Base-by-base conservation (phyloP, 2,113 vertebrate species). In the Scopus umbretta region DNA sequence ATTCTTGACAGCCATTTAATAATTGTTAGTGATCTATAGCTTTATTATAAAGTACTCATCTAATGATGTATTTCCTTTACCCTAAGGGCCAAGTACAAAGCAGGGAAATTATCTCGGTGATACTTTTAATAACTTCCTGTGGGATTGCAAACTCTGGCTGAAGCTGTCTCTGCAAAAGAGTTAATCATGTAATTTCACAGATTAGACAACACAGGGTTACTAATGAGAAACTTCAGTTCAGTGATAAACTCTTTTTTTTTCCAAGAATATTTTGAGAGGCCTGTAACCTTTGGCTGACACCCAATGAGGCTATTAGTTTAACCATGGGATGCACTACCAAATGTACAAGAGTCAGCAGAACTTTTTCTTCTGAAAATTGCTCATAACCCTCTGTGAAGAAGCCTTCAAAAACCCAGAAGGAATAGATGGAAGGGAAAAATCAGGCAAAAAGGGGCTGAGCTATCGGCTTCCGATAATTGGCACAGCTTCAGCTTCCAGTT, bases 101-200 rank as follows among this genome's bases (percentile, higher is more conserved):
- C 94, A 95, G 92, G 71, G 94, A 97, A 97, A 97, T 98, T 98
- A 98, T 98, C 98, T 97, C 38, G 83, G 97, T 88, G 97, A 98
- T 98, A 98, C 97, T 98, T 98, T 98, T 99, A 98, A 98, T 99
- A 99, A 98, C 98, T 98, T 98, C 98, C 98, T 98, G 96, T 98
- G 98, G 98, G 98, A 98, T 95, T 97, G 90, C 95, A 98, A 98
- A 80, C 97, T 90, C 96, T 96, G 96, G 96, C 82, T 80, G 84
- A 96, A 97, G 96, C 97, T 90, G 97, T 97, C 97, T 97, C 95
- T 97, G 97, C 92, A 98, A 98, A 98, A 98, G 97, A 98, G 98
- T 98, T 98, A 98, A 98, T 98, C 98, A 98, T 98, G 97, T 97
- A 98, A 98, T 98, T 98, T 98, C 97, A 97, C 97, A 98, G 98